Evolutionary conservation across 2,113 vertebrate genomes (phyloP).

Genomic region (Pseudopipra pipra): DNA sequence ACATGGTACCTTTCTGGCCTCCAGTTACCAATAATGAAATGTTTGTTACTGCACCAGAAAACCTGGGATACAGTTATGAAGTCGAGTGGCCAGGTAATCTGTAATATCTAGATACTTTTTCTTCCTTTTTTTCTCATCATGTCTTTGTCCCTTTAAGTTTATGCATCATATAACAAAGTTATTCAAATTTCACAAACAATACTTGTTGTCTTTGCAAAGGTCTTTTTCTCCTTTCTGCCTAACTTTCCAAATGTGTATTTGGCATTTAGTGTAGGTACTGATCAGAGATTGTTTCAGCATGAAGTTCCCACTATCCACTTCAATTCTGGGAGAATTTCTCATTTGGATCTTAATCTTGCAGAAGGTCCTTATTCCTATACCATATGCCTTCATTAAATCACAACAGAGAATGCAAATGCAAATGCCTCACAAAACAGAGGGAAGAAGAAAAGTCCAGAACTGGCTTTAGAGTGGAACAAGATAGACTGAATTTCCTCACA

Average conservation of each 20-base stretch:
- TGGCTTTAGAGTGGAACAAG: neutral
- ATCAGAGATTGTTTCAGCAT: neutral
- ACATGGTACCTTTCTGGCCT: conserved; percentile 99
- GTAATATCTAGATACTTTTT: neutral
- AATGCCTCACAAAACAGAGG: neutral
- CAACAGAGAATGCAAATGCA: neutral
- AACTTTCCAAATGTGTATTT: neutral
- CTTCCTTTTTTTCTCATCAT: neutral
- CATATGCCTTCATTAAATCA: neutral
- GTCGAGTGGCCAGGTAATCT: conserved; percentile 91
- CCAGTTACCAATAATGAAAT: conserved; percentile 92
- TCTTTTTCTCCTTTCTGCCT: neutral
- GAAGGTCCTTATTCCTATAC: neutral
- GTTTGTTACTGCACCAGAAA: conserved; percentile 90
- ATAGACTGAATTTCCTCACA: neutral
- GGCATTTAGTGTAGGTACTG: neutral
- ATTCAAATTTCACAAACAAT: neutral
- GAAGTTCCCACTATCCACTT: neutral
- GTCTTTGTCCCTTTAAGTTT: neutral
- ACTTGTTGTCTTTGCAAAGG: neutral
- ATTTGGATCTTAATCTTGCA: neutral
- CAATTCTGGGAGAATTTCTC: neutral
- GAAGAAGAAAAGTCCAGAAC: neutral
- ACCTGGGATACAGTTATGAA: conserved; percentile 92
- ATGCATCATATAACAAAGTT: neutral